Base-by-base conservation (phyloP, 2,888 invertebrate genomes). In the Eumerus sabulonum region DNA sequence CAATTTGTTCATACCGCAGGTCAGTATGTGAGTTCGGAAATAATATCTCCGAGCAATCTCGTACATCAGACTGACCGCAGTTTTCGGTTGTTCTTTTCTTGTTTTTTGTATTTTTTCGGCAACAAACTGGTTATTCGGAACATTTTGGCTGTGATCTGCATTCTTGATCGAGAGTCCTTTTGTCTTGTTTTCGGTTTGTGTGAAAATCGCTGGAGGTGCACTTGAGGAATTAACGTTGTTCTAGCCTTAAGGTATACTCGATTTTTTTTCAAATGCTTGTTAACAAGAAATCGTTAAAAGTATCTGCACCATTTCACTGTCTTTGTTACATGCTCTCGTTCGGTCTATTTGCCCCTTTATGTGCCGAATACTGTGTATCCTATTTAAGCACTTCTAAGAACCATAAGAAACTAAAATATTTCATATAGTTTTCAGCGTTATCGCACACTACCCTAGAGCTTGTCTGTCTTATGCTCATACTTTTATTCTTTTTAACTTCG, bases 1-100 rank as follows among this genome's bases (percentile, higher is more conserved):
- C 64, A 76, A 76, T 76, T 76, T 76, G 66, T 71, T 66, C 71
- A 63, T 66, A 66, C 71, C 71, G 16, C 57, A 76, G 70, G 76
- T 71, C 59, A 71, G 50, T 27, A 7, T 76, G 59, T 59, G 59
- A 42, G 59, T 56, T 71, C 48, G 59, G 42, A 54, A 76, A 76
- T 64, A 64, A 70, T 76, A 76, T 64, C 64, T 70, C 53, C 63
- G 45, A 71, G 71, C 59, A 27, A 68, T 60, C 57, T 45, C 45
- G 35, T 42, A 27, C 45, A 35, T 54, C 64, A 35, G 44, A 27
- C 27, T 27, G 7, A 27, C 27, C 27, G 27, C 27, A 7, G 53
- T 38, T 7, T 14, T 44, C 13, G 18, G 56, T 27, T 27, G 2
- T 27, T 27, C 7, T 27, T 27, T 27, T 27, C 27, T 4, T n/a